Base-by-base conservation (phyloP, 1,140 invertebrate species). In the Apolygus lucorum region DNA sequence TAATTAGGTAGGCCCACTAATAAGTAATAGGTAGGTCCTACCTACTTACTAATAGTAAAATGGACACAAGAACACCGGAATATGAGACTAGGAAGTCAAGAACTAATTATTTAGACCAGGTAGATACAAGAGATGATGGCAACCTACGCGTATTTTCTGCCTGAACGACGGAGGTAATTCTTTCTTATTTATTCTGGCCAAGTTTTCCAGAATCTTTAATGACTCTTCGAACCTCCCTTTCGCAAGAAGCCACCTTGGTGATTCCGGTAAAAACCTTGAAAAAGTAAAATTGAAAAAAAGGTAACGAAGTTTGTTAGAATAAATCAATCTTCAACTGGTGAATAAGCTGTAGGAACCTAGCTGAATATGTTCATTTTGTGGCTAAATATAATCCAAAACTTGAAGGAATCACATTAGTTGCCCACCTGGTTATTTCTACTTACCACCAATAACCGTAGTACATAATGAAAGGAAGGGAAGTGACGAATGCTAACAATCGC, bases 361-460 rank as follows among this genome's bases (percentile, higher is more conserved):
- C n/a, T n/a, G n/a, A n/a, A n/a, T n/a, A n/a, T n/a, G n/a, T n/a
- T n/a, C n/a, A n/a, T n/a, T n/a, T n/a, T n/a, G n/a, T n/a, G n/a
- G n/a, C n/a, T n/a, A n/a, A n/a, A n/a, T n/a, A n/a, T n/a, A n/a
- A n/a, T n/a, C n/a, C n/a, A n/a, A n/a, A n/a, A n/a, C n/a, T 8
- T 2, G 26, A 26, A 63, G 27, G 34, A 49, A 24, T 29, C 29
- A 63, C n/a, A n/a, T n/a, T n/a, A n/a, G n/a, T n/a, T n/a, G n/a
- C n/a, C n/a, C n/a, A n/a, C n/a, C n/a, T n/a, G n/a, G n/a, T n/a
- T n/a, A n/a, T n/a, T n/a, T n/a, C n/a, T n/a, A 78, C 78, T 78
- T 75, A 85, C 84, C 83, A 91, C 87, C 91, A 91, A 75, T 93
- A 95, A 1, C 90, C 78, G 74, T 92, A 93, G 74, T 93, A 93